Percentiles rank a stretch among this genome's conserved stretches.
These are phyloP conservation scores for Loris lydekkerianus DNA, from an alignment of 2,797 vertebrate species.

Conservation along the genomic window DNA sequence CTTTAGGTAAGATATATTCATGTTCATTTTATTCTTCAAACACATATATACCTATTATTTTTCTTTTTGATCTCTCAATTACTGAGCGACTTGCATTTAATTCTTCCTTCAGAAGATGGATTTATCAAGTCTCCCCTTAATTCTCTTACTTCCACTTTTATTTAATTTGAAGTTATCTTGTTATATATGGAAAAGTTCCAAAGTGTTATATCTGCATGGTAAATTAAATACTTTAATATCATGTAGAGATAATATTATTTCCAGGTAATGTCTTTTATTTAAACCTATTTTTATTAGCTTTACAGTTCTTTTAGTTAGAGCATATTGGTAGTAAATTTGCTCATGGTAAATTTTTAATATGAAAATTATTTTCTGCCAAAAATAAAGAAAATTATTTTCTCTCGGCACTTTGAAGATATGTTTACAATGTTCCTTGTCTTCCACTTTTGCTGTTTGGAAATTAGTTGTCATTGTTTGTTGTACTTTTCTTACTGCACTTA, in stretches of 20 bases:
- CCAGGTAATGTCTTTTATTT: background rate
- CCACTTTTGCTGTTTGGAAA: background rate
- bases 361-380: background rate
- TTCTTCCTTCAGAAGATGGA: background rate
- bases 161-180: background rate
- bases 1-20: background rate
- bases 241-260: background rate
- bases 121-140: background rate
- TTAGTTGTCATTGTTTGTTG: background rate
- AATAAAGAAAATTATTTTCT: background rate
- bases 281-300: background rate
- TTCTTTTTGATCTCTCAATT: background rate
- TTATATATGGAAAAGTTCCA: background rate
- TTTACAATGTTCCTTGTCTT: background rate
- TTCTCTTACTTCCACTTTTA: background rate
- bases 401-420: background rate
- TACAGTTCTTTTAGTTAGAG: background rate
- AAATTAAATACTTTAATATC: background rate
- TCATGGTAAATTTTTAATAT: background rate
- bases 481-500: background rate
- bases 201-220: background rate
- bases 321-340: background rate
- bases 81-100: background rate
- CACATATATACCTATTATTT: background rate
- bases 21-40: slow-evolving; percentile 34